These are phyloP conservation scores for Gandaritis pyraliata DNA, from an alignment of 2,888 invertebrate species.

Conservation along the genomic window DNA sequence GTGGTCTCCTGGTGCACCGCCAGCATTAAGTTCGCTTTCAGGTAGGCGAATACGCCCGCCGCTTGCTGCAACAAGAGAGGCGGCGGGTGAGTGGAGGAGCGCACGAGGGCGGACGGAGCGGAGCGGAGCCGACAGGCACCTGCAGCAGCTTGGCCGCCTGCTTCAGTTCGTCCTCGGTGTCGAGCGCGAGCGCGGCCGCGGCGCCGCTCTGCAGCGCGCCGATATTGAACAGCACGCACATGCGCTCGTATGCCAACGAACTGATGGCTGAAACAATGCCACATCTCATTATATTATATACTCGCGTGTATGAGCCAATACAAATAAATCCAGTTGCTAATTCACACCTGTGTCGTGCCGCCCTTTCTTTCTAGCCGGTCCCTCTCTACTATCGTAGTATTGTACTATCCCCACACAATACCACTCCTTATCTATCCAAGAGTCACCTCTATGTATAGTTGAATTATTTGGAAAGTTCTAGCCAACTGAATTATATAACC, in stretches of 20 bases:
- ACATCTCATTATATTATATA: too few species aligned
- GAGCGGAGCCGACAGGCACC: constrained; percentile 70
- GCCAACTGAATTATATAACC: not conserved
- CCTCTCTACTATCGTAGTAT: too few species aligned
- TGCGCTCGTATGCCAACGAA: constrained; percentile 95
- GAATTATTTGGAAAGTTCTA: too few species aligned
- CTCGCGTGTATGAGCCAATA: too few species aligned
- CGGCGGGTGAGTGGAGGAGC: not conserved
- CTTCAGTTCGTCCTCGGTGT: constrained; percentile 97
- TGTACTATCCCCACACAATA: too few species aligned
- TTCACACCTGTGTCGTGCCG: too few species aligned
- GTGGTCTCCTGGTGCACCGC: constrained; percentile 98
- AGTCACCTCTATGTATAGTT: too few species aligned
- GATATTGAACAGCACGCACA: constrained; percentile 98
- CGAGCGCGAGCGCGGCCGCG: constrained; percentile 94
- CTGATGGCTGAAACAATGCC: constrained; percentile 88
- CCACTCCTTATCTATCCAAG: too few species aligned
- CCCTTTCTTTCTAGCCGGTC: too few species aligned
- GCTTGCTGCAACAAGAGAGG: constrained; percentile 87
- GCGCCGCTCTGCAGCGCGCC: constrained; percentile 95
- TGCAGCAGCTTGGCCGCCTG: constrained; percentile 96
- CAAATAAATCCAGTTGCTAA: too few species aligned
- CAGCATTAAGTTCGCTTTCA: constrained; percentile 91
- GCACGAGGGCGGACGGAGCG: not conserved
- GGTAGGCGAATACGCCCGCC: constrained; percentile 93